phyloP scores from a whole-genome alignment of 2,888 invertebrate genomes.

The Sarcophaga rosellei region DNA sequence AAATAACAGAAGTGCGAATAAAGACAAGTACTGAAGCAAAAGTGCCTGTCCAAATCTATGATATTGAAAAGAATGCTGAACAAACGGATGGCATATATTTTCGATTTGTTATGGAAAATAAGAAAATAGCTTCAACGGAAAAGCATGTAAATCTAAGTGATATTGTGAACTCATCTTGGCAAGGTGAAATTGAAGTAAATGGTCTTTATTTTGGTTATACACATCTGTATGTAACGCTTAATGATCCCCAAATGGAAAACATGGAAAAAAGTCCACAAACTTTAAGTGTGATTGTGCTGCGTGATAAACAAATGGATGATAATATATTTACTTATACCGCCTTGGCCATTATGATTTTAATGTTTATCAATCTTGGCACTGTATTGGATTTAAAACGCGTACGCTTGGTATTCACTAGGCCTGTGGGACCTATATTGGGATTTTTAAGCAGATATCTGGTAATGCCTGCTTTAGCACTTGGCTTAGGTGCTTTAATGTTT shows the following conservation, averaged over 20 bases:
- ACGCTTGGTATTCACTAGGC: constrained; percentile 85
- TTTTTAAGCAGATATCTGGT: constrained; percentile 88
- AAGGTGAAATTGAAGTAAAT: constrained; percentile 65
- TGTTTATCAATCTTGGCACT: constrained; percentile 94
- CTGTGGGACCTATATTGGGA: constrained; percentile 89
- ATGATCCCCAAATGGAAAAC: constrained; percentile 17
- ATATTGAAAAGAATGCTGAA: constrained; percentile 58
- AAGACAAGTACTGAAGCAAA: constrained; percentile 14
- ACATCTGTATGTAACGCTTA: constrained; percentile 65
- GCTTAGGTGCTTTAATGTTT: constrained; percentile 82
- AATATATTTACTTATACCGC: constrained; percentile 87
- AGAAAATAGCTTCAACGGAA: constrained; percentile 50
- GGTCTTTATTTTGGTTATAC: constrained; percentile 71
- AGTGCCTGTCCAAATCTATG: constrained; percentile 67
- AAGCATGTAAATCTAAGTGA: constrained; percentile 52
- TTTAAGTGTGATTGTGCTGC: constrained; percentile 66
- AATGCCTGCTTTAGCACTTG: constrained; percentile 87
- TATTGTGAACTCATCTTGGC: constrained; percentile 61
- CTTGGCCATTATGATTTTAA: constrained; percentile 86
- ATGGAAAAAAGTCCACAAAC: constrained; percentile 54
- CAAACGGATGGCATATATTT: constrained; percentile 64
- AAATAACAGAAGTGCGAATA: constrained; percentile 38
- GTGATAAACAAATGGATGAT: constrained; percentile 80
- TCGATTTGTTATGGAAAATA: constrained; percentile 55
- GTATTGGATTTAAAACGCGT: constrained; percentile 89